These are phyloP conservation scores for Falcaria lacertinaria DNA, from an alignment of 2,888 invertebrate genomes.

Conservation along the genomic window DNA sequence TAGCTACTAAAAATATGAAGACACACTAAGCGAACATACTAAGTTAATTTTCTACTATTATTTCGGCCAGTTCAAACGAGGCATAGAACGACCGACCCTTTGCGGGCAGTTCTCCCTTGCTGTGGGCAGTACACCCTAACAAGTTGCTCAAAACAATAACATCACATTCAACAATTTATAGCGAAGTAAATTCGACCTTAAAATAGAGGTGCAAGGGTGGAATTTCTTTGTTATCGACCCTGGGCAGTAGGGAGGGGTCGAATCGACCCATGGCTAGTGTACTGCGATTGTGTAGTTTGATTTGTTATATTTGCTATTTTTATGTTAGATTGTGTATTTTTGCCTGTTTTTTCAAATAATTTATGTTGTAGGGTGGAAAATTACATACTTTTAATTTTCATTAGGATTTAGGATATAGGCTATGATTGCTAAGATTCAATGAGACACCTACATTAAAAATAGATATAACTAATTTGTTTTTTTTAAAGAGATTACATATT, in stretches of 20 bases:
- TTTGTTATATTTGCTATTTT: slow-evolving; percentile 38
- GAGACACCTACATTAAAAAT: too few species aligned
- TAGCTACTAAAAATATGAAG: too few species aligned
- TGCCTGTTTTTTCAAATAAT: not conserved
- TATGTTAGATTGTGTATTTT: not conserved
- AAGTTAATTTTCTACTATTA: slow-evolving; percentile 6
- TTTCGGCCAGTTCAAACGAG: slow-evolving; percentile 39
- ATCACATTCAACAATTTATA: slow-evolving; percentile 39
- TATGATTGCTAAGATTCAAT: too few species aligned
- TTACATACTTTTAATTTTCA: too few species aligned
- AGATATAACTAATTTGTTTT: too few species aligned
- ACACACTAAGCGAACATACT: too few species aligned
- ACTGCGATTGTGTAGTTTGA: slow-evolving; percentile 69
- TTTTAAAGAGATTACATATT: too few species aligned
- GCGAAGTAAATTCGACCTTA: slow-evolving; percentile 34
- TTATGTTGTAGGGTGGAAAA: not conserved
- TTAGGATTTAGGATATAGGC: too few species aligned
- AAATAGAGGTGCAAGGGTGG: not conserved
- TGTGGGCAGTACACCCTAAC: slow-evolving; percentile 75
- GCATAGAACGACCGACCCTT: slow-evolving; percentile 66
- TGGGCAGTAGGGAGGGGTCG: slow-evolving; percentile 67
- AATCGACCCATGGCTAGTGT: slow-evolving; percentile 68
- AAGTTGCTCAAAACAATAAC: slow-evolving; percentile 58
- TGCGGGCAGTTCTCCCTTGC: slow-evolving; percentile 74
- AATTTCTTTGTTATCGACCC: slow-evolving; percentile 22